Base-by-base conservation (phyloP, 2,797 vertebrate genomes). In the Acestrorhynchus altus region DNA sequence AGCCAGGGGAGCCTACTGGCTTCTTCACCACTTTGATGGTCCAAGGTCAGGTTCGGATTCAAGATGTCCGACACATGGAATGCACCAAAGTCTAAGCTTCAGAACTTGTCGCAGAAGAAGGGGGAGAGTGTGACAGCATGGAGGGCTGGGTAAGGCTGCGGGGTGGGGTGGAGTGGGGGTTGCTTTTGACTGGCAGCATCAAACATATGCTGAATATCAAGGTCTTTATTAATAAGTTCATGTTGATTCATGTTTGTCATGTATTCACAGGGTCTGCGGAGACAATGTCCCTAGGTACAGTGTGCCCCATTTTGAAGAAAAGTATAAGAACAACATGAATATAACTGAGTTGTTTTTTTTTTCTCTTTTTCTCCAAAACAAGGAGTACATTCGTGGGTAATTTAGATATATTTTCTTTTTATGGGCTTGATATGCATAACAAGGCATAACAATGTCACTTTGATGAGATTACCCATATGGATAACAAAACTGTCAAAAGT, bases 221-320 rank as follows among this genome's bases (percentile, higher is more conserved):
- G 80, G 83, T 87, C 86, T 46, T 81, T 72, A 78, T 78, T 85
- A 88, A 89, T 88, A 86, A 87, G 82, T 88, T 84, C 81, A 84
- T 86, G 86, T 86, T 88, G 86, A 89, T 90, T 90, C 80, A 88
- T 88, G 82, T 88, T 88, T 87, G 84, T 86, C 71, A 83, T 83
- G 78, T 81, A 84, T 86, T 83, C 82, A 81, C 79, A 78, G 86
- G 81, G 87, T 83, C 81, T 80, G 73, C 80, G 66, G 83, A 83
- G 78, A 87, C 51, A 72, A 80, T 65, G 75, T 90, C 88, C 84
- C 83, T 54, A 74, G 81, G 79, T 76, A 82, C 80, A 60, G 44
- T 57, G 31, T 84, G 64, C 51, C 78, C 69, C 79, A 84, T 83
- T 88, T 86, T 83, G 74, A 82, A 76, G 70, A 77, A 82, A 83